phyloP scores from a whole-genome alignment of 2,113 vertebrate species.

The Lutjanus erythropterus region DNA sequence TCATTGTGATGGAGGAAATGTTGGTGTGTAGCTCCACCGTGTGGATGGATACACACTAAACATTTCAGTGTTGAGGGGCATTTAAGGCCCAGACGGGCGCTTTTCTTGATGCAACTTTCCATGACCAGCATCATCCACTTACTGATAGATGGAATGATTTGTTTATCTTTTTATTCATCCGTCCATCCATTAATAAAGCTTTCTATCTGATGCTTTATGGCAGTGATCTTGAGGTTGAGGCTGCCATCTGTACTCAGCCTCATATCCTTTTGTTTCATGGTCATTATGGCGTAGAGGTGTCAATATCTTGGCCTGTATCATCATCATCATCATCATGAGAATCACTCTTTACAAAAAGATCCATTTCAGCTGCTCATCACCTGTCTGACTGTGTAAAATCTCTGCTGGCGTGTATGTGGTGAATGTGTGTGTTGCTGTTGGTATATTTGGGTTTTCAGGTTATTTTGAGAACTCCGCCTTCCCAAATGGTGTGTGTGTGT shows the following conservation, averaged over 20 bases:
- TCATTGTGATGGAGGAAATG: conserved; percentile 3
- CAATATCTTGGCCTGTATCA: background rate
- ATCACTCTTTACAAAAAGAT: conserved; percentile 6
- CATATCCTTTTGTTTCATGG: background rate
- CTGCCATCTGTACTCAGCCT: background rate
- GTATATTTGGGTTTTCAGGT: conserved; percentile 48
- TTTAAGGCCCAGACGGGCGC: background rate
- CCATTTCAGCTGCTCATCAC: conserved; percentile 22
- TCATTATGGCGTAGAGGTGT: background rate
- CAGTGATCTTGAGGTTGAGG: background rate
- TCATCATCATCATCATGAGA: background rate
- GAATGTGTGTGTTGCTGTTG: conserved; percentile 13
- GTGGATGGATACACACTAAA: conserved; percentile 53
- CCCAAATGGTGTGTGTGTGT: conserved; percentile 25
- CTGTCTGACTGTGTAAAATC: conserved; percentile 14
- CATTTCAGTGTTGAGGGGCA: background rate
- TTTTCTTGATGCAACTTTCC: background rate
- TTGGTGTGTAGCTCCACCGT: conserved; percentile 73
- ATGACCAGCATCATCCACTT: too few species aligned
- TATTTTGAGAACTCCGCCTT: conserved; percentile 67
- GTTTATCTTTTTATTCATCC: background rate
- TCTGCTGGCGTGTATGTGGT: background rate
- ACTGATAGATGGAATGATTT: background rate
- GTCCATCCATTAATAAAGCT: background rate
- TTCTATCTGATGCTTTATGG: too few species aligned